These are phyloP conservation scores for Condylura cristata DNA, from an alignment of 2,113 vertebrate species.

Conservation along the genomic window DNA sequence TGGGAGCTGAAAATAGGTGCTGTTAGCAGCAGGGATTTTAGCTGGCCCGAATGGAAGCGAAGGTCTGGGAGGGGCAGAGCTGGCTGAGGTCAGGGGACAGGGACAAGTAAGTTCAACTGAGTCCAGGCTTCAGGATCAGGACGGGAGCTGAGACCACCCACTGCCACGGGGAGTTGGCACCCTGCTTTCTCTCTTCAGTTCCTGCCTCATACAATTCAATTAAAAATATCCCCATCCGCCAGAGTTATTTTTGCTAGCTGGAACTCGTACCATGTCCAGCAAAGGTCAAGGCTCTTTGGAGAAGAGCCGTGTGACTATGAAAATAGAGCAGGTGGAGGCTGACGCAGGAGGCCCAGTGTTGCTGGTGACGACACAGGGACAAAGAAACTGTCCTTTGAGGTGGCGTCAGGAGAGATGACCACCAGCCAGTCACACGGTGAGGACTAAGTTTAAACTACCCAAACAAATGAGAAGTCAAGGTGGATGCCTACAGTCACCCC, in stretches of 20 bases:
- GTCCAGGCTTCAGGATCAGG: background rate
- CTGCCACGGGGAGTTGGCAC: background rate
- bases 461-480: background rate
- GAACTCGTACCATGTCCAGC: constrained; percentile 20
- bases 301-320: background rate
- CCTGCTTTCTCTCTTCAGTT: constrained; percentile 18
- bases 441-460: background rate
- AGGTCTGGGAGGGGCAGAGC: no score
- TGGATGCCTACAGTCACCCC: no score
- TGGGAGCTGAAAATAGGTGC: constrained; percentile 54
- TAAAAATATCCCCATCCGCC: constrained; percentile 42
- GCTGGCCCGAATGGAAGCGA: background rate
- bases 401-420: background rate
- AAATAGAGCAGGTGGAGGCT: background rate
- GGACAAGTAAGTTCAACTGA: no score
- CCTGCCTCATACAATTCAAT: constrained; percentile 51
- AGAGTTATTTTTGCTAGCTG: constrained; percentile 14
- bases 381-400: background rate
- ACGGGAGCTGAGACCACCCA: background rate
- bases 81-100: no score
- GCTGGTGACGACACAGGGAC: background rate
- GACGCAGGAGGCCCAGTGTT: background rate
- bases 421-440: background rate
- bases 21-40: background rate
- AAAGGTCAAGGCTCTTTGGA: constrained; percentile 31